These are phyloP conservation scores for Paralichthys olivaceus DNA, from an alignment of 2,113 vertebrate species.

Conservation along the genomic window DNA sequence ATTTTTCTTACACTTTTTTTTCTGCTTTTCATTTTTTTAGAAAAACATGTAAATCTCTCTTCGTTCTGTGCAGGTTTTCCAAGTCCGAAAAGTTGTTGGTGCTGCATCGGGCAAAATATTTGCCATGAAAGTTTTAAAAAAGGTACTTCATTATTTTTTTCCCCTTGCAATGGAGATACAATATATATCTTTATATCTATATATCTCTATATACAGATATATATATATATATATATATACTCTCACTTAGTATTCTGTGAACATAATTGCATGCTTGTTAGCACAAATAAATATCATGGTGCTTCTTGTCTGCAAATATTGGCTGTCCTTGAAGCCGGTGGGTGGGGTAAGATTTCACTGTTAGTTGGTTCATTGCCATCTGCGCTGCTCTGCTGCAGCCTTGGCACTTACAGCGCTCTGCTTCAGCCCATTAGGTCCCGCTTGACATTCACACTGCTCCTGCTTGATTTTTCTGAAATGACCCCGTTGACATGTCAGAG, in stretches of 20 bases:
- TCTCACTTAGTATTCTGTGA: background rate
- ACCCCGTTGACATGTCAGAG: slow-evolving; percentile 42
- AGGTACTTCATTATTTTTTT: slow-evolving; percentile 82
- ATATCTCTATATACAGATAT: no score
- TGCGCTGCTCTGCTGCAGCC: slow-evolving; percentile 60
- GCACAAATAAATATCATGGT: slow-evolving; percentile 42
- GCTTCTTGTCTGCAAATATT: slow-evolving; percentile 56
- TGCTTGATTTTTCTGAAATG: slow-evolving; percentile 48
- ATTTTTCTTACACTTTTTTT: background rate
- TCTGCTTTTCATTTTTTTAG: background rate
- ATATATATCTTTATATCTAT: no score
- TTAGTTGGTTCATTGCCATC: slow-evolving; percentile 59
- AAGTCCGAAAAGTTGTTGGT: slow-evolving; percentile 97
- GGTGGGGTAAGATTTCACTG: slow-evolving; percentile 66
- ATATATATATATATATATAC: no score
- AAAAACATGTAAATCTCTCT: background rate
- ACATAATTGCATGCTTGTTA: slow-evolving; percentile 20
- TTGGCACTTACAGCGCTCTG: slow-evolving; percentile 52
- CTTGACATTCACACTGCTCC: slow-evolving; percentile 42
- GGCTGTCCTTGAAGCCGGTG: slow-evolving; percentile 52
- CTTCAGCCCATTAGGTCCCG: slow-evolving; percentile 47
- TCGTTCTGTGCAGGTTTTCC: slow-evolving; percentile 88
- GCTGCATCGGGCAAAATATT: slow-evolving; percentile 97
- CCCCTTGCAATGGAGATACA: background rate
- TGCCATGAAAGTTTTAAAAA: slow-evolving; percentile 99